These are phyloP conservation scores for Acanthisitta chloris DNA, from an alignment of 2,113 vertebrate genomes.

Conservation along the genomic window DNA sequence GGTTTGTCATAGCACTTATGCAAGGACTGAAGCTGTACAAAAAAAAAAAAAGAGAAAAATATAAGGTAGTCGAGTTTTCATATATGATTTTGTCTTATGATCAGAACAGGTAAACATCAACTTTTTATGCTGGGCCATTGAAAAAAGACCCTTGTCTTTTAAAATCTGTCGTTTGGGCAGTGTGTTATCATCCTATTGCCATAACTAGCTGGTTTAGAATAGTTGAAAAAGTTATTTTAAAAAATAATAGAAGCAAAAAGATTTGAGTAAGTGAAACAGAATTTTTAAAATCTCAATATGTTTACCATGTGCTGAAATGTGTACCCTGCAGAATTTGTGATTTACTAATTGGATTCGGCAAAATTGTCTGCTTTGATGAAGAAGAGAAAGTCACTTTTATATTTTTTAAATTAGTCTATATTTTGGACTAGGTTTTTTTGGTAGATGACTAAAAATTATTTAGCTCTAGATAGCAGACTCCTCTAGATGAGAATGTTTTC, in stretches of 20 bases:
- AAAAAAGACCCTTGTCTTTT: background rate
- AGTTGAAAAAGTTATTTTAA: background rate
- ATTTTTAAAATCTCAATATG: background rate
- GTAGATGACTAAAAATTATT: background rate
- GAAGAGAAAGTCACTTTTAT: background rate
- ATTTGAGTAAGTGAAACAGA: background rate
- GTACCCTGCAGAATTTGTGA: background rate
- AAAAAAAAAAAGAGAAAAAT: background rate
- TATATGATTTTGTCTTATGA: background rate
- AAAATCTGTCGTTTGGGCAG: background rate
- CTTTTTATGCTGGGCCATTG: background rate
- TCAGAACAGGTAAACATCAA: background rate
- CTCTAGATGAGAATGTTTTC: background rate
- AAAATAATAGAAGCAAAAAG: background rate
- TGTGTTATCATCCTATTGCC: background rate
- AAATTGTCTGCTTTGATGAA: background rate
- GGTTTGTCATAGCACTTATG: background rate
- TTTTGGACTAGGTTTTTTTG: background rate
- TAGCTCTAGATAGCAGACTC: background rate
- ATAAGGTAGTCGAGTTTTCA: background rate
- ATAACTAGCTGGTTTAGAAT: background rate
- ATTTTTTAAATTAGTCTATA: background rate
- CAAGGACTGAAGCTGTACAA: background rate
- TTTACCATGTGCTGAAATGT: background rate
- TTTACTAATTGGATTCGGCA: background rate